Conservation (phyloP, 2,888 invertebrate genomes). For the Philhelius pedissequus region DNA sequence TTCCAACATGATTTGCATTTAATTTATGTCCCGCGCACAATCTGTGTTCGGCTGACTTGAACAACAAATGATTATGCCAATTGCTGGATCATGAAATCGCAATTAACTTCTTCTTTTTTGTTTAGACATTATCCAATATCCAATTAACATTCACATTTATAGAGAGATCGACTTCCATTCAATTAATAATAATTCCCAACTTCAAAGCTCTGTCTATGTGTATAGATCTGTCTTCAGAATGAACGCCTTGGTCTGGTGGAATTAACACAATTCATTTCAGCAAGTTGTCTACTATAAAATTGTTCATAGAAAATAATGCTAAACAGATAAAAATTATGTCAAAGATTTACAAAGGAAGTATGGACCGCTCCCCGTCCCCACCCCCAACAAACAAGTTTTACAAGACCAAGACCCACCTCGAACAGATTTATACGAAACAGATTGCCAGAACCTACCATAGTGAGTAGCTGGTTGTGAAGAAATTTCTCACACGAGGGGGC, state of each 20-base stretch:
- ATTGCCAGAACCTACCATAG: background rate
- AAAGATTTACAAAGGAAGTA: conserved; percentile 8
- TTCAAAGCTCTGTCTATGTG: background rate
- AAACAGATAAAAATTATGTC: conserved; percentile 28
- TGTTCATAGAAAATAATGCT: conserved; percentile 16
- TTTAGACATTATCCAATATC: conserved; percentile 8
- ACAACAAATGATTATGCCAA: conserved; percentile 47
- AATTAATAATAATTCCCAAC: background rate
- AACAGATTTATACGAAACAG: background rate
- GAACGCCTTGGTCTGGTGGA: background rate
- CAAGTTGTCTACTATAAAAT: conserved; percentile 14
- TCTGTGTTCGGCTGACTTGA: conserved; percentile 30
- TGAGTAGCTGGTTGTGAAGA: background rate
- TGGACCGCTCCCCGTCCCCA: background rate
- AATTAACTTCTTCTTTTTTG: conserved; percentile 37
- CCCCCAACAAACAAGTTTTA: background rate
- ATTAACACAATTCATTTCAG: conserved; percentile 26
- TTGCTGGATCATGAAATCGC: conserved; percentile 55
- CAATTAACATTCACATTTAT: conserved; percentile 35
- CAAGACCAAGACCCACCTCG: background rate
- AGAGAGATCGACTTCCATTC: background rate
- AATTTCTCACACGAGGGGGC: conserved; percentile 10
- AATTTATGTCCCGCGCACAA: conserved; percentile 50
- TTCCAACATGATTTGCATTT: conserved; percentile 55
- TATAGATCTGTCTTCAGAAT: background rate